Base-by-base conservation (phyloP, 30 jellyfish, hydroid and myxozoan species). In the Aurelia aurita region DNA sequence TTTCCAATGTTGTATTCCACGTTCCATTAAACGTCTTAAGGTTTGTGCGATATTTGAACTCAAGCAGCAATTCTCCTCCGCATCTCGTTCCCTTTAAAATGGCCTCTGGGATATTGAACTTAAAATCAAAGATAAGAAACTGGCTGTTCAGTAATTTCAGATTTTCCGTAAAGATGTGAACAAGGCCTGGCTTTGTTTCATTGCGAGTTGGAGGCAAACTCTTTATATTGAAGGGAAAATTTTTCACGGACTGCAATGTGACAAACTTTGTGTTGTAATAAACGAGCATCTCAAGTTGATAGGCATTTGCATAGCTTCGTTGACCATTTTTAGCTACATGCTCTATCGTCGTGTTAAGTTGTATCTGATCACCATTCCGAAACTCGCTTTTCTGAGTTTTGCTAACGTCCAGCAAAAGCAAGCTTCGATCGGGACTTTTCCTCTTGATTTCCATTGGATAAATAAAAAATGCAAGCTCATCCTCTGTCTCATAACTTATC, bases 221-320 rank as follows among this genome's bases (percentile, higher is more conserved):
- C 20, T 10, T 51, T n/a, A 43, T 34, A 18, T 47, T 43, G 3
- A 3, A 0, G 6, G 10, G 46, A 2, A 69, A 9, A 32, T 13
- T 61, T 3, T 57, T 47, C 29, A 58, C 28, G 3, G 93, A 83
- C 15, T 21, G 72, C 49, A 83, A 68, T 0, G n/a, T 60, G 12
- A 83, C 55, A 31, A 83, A 57, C 18, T 69, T 53, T 21, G 85
- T 10, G 27, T 83, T 80, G 75, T 27, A 69, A 43, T 83, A 83
- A 75, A 83, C 74, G 31, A 55, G 58, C 46, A 46, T n/a, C 23
- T 58, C 74, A 22, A 83, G 65, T 8, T 83, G 54, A 34, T 66
- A 83, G 20, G 93, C 93, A 83, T 83, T 83, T 14, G 93, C 69
- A 47, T 54, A 25, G 46, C 93, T 59, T 27, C 70, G 49, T 31